Evolutionary conservation across 2,113 vertebrate genomes (phyloP), one percentile per base, ranked within the genome.

Genomic region (Felis chaus): DNA sequence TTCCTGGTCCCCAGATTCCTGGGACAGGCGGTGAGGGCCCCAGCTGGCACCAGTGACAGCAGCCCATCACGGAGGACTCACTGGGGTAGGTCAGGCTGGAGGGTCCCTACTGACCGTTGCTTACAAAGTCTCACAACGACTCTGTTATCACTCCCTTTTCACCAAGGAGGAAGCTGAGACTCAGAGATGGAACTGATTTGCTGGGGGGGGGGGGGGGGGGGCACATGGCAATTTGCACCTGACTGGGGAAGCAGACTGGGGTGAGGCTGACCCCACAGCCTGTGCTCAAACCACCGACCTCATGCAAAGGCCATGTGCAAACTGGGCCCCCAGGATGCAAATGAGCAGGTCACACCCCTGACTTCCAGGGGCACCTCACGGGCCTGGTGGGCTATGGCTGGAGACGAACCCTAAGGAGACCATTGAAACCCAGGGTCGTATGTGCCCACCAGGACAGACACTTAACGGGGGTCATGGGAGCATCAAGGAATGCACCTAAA

Each of bases 91-190:
- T 18, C 29, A 18, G 57, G 21, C 48, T 14, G 25, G 83, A 69
- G n/a, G 53, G 39, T 31, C 39, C 8, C 0, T 0, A 0, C 9
- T 0, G 4, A 21, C 29, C 48, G 2, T 3, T 23, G n/a, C 57
- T 36, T 5, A 0, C 8, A 5, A 3, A 4, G 19, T 16, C 57
- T 65, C 41, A 65, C 29, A 19, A 11, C 5, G 3, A 27, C 18
- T 31, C 74, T 57, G 15, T 48, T 31, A 10, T 21, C 36, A 39
- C 25, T 45, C 48, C 33, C 50, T 48, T 31, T 63, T 81, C 53
- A 73, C 11, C 19, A 23, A 6, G 0, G 29, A 65, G 84, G 61
- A 92, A 48, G 29, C 50, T 15, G 57, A 85, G 45, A 27, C 13
- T 39, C 68, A 33, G 85, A 53, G 45, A n/a, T 3, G 0, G 41